Evolutionary conservation across 2,113 vertebrate species (phyloP).

Genomic region (Centrocercus urophasianus): DNA sequence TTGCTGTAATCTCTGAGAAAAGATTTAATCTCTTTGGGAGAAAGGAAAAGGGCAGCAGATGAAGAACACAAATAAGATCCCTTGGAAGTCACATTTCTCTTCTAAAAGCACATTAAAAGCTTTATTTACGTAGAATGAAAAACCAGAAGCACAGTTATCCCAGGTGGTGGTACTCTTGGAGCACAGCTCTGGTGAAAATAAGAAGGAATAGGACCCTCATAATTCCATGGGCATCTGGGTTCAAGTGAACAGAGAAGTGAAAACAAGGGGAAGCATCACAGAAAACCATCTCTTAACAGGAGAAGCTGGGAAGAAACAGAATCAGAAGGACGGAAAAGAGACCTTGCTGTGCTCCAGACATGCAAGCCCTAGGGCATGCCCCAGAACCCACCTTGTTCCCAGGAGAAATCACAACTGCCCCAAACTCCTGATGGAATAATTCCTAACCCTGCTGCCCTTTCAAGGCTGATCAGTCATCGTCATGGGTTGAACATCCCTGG

Average conservation of each 20-base stretch:
- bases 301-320: neutral
- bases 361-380: no score
- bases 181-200: neutral
- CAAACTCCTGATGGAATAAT: accelerated
- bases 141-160: neutral
- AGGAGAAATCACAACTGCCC: neutral
- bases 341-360: neutral
- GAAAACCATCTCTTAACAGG: neutral
- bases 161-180: neutral
- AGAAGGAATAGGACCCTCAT: neutral
- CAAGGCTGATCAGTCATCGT: neutral
- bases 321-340: neutral
- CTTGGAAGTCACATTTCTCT: neutral
- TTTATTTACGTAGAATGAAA: accelerated
- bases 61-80: neutral
- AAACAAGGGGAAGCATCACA: neutral
- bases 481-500: accelerated
- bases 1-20: neutral
- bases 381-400: accelerated
- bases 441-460: accelerated
- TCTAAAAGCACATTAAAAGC: neutral
- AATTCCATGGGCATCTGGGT: neutral
- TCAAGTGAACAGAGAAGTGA: neutral
- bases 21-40: neutral
- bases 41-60: neutral